phyloP scores from a whole-genome alignment of 1,140 invertebrate species.

The Capitella teleta region DNA sequence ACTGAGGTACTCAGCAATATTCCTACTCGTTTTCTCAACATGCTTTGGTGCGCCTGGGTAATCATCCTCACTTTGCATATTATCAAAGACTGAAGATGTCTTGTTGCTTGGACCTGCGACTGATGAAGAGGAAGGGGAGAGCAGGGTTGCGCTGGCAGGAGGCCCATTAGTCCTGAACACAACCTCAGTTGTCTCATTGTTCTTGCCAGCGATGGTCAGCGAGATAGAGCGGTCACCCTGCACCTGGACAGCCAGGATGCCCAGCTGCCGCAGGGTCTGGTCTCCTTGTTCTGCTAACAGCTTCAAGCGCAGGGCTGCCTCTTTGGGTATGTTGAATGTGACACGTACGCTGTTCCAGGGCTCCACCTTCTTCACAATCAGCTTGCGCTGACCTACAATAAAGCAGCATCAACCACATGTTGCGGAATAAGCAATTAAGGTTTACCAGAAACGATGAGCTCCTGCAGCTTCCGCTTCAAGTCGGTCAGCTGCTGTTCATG shows the following conservation, averaged over 20 bases:
- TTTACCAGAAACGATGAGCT: slow-evolving; percentile 13
- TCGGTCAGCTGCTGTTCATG: slow-evolving; percentile 52
- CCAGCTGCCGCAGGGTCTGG: slow-evolving; percentile 71
- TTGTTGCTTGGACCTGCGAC: background rate
- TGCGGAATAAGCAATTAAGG: background rate
- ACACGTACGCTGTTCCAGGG: slow-evolving; percentile 96
- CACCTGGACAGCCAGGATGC: slow-evolving; percentile 88
- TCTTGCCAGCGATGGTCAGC: slow-evolving; percentile 65
- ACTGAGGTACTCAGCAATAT: slow-evolving; percentile 36
- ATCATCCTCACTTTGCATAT: background rate
- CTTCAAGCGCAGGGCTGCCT: slow-evolving; percentile 77
- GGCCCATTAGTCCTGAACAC: slow-evolving; percentile 47
- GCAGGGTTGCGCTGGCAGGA: too few relatives aligned
- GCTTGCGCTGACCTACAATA: slow-evolving; percentile 30
- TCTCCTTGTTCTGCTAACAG: slow-evolving; percentile 82
- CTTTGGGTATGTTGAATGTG: slow-evolving; percentile 88
- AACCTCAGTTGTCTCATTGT: slow-evolving; percentile 61
- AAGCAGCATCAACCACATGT: background rate
- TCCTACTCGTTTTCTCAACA: slow-evolving; percentile 35
- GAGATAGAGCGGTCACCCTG: slow-evolving; percentile 88
- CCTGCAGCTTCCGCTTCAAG: slow-evolving; percentile 56
- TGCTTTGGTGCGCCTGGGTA: slow-evolving; percentile 27
- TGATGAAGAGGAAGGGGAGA: too few relatives aligned
- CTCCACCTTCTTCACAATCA: slow-evolving; percentile 70
- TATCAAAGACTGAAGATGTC: background rate